These are phyloP conservation scores for Atherix ibis DNA, from an alignment of 2,888 invertebrate genomes.

Conservation along the genomic window DNA sequence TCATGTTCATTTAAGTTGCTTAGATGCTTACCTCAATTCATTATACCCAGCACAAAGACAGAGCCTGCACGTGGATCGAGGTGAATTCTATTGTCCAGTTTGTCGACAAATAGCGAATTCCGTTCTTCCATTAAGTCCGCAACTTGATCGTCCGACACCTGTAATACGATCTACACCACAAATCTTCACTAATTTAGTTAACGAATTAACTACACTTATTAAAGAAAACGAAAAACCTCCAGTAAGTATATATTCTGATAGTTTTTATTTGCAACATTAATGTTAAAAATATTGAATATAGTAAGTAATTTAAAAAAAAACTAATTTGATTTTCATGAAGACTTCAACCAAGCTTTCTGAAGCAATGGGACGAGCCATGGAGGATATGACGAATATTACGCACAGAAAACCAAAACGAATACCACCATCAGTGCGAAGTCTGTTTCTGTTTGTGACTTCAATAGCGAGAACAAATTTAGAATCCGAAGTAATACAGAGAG, in stretches of 20 bases:
- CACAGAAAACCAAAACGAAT: conserved; percentile 59
- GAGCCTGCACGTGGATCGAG: conserved; percentile 54
- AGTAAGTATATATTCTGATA: conserved; percentile 31
- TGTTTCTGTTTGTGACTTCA: conserved; percentile 79
- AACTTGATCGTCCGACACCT: conserved; percentile 48
- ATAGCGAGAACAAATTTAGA: conserved; percentile 85
- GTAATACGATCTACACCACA: conserved; percentile 41
- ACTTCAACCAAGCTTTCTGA: conserved; percentile 58
- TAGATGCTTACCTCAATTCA: conserved; percentile 78
- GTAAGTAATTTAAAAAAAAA: too few species aligned
- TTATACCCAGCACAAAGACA: conserved; percentile 63
- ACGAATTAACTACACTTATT: conserved; percentile 41
- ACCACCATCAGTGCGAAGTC: conserved; percentile 49
- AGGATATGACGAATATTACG: conserved; percentile 81
- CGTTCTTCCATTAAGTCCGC: conserved; percentile 68
- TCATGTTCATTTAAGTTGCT: conserved; percentile 87
- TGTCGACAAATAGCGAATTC: conserved; percentile 86
- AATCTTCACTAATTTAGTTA: conserved; percentile 28
- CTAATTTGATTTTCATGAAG: conserved; percentile 33
- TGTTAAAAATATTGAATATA: too few species aligned
- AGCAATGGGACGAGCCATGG: conserved; percentile 86
- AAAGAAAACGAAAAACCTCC: conserved; percentile 50
- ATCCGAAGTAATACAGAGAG: conserved; percentile 77
- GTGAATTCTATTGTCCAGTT: conserved; percentile 89
- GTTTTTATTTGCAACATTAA: conserved; percentile 7